Evolutionary conservation across 2,888 invertebrate genomes (phyloP).

Genomic region (Watsonalla binaria): DNA sequence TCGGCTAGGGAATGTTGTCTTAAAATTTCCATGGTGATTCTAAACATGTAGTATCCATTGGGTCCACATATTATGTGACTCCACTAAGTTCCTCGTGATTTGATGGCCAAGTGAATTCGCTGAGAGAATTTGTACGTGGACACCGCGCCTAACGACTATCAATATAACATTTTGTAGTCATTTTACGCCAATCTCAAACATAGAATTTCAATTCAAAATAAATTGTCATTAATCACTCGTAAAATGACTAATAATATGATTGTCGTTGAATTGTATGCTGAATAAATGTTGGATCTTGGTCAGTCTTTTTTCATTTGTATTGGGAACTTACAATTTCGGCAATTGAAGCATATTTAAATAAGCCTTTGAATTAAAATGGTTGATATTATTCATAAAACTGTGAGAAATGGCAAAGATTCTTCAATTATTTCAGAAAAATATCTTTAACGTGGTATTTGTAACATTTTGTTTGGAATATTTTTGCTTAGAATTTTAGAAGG

Average conservation of each 20-base stretch:
- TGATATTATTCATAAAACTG: neutral
- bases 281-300: slow-evolving; percentile 21
- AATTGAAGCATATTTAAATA: too few relatives aligned
- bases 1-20: too few relatives aligned
- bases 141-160: slow-evolving; percentile 13
- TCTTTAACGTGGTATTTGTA: neutral
- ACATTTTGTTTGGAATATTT: neutral
- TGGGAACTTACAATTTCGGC: slow-evolving; percentile 9
- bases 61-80: neutral
- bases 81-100: slow-evolving; percentile 3
- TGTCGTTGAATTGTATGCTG: slow-evolving; percentile 18
- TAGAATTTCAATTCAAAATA: too few relatives aligned
- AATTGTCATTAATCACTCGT: neutral
- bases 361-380: too few relatives aligned
- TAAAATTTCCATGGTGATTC: too few relatives aligned
- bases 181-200: neutral
- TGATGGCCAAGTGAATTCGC: neutral
- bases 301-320: slow-evolving; percentile 16
- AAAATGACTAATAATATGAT: slow-evolving; percentile 23
- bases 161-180: slow-evolving; percentile 16
- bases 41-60: too few relatives aligned
- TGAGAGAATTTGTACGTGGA: slow-evolving; percentile 6
- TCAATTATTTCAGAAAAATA: neutral
- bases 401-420: neutral
- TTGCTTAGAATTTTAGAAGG: neutral